Evolutionary conservation across 2,888 invertebrate species (phyloP), one percentile per base, ranked within the genome.

Genomic region (Scaptomyza caliginosa): DNA sequence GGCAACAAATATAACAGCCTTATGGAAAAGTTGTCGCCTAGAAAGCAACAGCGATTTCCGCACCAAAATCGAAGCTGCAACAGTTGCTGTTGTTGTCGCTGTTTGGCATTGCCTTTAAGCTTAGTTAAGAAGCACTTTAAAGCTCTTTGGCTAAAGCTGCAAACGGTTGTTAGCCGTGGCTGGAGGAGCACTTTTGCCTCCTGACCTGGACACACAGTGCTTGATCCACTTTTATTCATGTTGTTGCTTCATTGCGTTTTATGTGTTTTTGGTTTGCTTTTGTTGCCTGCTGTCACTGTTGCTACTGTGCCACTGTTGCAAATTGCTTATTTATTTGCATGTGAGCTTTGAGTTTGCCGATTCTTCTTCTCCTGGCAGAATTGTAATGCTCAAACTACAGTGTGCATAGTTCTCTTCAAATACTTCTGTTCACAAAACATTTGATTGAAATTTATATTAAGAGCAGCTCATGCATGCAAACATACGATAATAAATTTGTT

Each of bases 111-210:
- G 81, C 87, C 81, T 74, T 86, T 82, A 86, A 81, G 81, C 87
- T 80, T 71, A 80, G 71, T 72, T 86, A 80, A 80, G 81, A 75
- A 77, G 66, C 81, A 77, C 86, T 86, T 86, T 67, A 63, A 69
- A 64, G 58, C 68, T 77, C 77, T 77, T 83, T 83, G 42, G 58
- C 62, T 23, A 74, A 79, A 73, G 84, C 86, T 70, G 74, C 58
- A 32, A 38, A 49, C 19, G 49, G 43, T 34, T 2, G 8, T 17
- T 6, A 1, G 34, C 6, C 4, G n/a, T 3, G 13, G 6, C 1
- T 8, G 13, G 2, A 4, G 17, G 8, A 45, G n/a, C 11, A 19
- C 8, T 16, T 34, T 3, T 16, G 16, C 34, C 34, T 34, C 32
- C 16, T 16, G 4, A 34, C 8, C 34, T 34, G 8, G 16, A 2